These are phyloP conservation scores for Nipponia nippon DNA, from an alignment of 2,113 vertebrate genomes.

Conservation along the genomic window DNA sequence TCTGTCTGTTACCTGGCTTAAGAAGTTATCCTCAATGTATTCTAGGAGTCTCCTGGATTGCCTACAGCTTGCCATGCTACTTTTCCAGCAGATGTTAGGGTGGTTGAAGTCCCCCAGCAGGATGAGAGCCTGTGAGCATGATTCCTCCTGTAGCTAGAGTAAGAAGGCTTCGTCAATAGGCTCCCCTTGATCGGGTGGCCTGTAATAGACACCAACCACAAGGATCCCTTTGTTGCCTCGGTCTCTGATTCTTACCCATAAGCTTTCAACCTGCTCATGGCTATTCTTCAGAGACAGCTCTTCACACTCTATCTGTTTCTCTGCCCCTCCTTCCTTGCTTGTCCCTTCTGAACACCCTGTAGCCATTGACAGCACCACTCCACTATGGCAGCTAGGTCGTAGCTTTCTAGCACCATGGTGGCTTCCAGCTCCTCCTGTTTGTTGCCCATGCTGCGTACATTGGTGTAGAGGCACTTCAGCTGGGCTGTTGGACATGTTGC, in stretches of 20 bases:
- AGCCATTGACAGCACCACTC: background rate
- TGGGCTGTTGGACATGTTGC: accelerated
- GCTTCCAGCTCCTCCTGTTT: background rate
- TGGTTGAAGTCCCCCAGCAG: background rate
- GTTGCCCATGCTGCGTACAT: background rate
- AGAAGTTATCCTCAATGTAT: background rate
- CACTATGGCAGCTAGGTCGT: no score
- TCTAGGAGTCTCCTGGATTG: background rate
- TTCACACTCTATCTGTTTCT: background rate
- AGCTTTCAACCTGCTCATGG: background rate
- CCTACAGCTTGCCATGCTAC: background rate
- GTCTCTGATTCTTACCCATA: background rate
- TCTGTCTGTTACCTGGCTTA: background rate
- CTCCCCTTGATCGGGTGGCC: background rate
- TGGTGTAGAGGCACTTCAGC: background rate
- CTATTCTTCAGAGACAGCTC: background rate
- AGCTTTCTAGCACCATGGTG: background rate
- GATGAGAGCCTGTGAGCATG: background rate
- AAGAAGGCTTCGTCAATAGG: background rate
- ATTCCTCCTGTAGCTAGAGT: background rate
- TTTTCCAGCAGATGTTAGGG: background rate
- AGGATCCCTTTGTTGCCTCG: background rate
- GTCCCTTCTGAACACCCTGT: background rate
- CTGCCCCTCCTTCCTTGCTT: background rate
- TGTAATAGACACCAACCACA: background rate